Evolutionary conservation across 2,888 invertebrate species (phyloP), one percentile per base, ranked within the genome.

Genomic region (Eristalis tenax): DNA sequence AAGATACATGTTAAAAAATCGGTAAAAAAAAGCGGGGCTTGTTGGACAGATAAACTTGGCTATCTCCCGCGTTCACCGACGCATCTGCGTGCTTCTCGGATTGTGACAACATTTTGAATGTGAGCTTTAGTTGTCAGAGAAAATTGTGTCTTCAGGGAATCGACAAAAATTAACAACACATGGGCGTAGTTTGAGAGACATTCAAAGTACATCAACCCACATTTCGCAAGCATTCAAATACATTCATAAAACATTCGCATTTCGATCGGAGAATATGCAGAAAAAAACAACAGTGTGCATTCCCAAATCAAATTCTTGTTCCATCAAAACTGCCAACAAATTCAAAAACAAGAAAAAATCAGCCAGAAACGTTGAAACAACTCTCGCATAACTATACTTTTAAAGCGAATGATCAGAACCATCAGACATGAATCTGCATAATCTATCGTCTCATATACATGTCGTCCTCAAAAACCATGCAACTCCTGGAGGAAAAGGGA

Each of bases 271-370:
- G 43, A 13, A 13, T 38, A 38, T 38, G 38, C 38, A 13, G 10
- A 35, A 35, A 10, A 10, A 11, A 35, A 35, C 35, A 35, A 3
- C 4, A 8, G 1, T 13, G 13, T 43, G 15, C 40, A 43, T 43
- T 43, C n/a, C 40, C 8, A n/a, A 43, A n/a, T 65, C 32, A 38
- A 32, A 40, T 11, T 65, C 40, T 64, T 43, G 57, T 57, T 71
- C 78, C 71, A 64, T 71, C 71, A 57, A 78, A 71, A 71, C 78
- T 79, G 57, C 65, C 78, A 65, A 43, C 4, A 43, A 43, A 4
- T n/a, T 43, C 43, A 5, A n/a, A 15, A 43, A 43, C 43, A 43
- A 43, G 43, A 79, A 40, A 50, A 13, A 8, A 13, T n/a, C 35
- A 43, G 61, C 18, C 10, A 57, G 10, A 22, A 11, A 13, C 43